phyloP scores from a whole-genome alignment of 2,888 invertebrate species.

The Xanthorhoe spadicearia region DNA sequence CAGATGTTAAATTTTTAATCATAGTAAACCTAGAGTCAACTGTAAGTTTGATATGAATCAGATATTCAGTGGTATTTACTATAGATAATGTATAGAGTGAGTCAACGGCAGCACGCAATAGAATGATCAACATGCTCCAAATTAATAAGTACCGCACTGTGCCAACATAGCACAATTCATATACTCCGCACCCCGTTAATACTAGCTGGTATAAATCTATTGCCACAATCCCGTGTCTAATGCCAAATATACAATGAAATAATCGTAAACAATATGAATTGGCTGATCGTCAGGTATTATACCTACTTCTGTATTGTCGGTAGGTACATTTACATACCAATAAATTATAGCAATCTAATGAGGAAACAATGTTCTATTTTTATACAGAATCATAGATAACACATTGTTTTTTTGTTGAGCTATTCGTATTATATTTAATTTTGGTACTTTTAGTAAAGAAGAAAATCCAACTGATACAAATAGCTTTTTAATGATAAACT shows the following conservation, averaged over 20 bases:
- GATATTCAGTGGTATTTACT: constrained; percentile 16
- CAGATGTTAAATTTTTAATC: too few relatives aligned
- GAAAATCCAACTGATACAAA: constrained; percentile 15
- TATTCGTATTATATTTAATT: constrained; percentile 1
- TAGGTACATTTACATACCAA: constrained; percentile 20
- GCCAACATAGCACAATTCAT: constrained; percentile 38
- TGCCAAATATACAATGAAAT: constrained; percentile 41
- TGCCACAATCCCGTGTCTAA: constrained; percentile 20
- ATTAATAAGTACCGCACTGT: constrained; percentile 22
- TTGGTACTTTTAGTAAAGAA: constrained; percentile 8
- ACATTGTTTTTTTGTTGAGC: constrained; percentile 3
- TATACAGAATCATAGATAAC: constrained; percentile 27
- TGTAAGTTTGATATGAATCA: constrained; percentile 13
- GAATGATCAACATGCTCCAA: constrained; percentile 25
- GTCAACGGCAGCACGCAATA: constrained; percentile 31
- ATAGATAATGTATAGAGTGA: constrained; percentile 15
- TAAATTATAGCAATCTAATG: constrained; percentile 34
- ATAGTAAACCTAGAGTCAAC: constrained; percentile 1
- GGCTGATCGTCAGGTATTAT: constrained; percentile 23
- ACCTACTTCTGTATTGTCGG: neutral
- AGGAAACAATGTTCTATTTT: constrained; percentile 39
- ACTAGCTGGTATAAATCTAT: constrained; percentile 35
- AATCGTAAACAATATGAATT: constrained; percentile 39
- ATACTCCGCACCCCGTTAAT: constrained; percentile 36
- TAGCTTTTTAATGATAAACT: constrained; percentile 23